Base-by-base conservation (phyloP, 2,113 vertebrate genomes). In the Nettapus auritus region DNA sequence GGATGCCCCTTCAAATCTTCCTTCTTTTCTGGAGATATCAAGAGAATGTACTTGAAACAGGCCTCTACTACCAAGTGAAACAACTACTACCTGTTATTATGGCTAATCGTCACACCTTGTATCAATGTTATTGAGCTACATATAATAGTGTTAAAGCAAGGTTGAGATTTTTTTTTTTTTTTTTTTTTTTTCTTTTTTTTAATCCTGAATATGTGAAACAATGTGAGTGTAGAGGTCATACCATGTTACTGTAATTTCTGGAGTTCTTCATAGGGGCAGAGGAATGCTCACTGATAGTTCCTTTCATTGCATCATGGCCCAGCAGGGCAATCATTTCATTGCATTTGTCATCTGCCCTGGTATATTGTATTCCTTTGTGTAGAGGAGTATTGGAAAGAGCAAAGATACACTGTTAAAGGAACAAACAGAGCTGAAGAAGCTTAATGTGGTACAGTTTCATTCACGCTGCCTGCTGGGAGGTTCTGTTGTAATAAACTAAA, bases 221-320 rank as follows among this genome's bases (percentile, higher is more conserved):
- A 55, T 34, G 21, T 18, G 8, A 68, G 19, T 48, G 20, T 31
- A 23, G 16, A n/a, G 7, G 8, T 75, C 23, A 18, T 34, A 34
- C 11, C 3, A 55, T 48, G 13, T 62, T 31, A 75, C 11, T 25
- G 34, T 62, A 2, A 48, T 53, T 60, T 91, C 38, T 56, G 11
- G 11, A 11, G 59, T 66, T 60, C 55, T 69, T 21, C 28, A 60
- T 15, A 78, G 13, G 16, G 2, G 2, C 6, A 4, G 15, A 63
- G 14, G 4, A 4, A 26, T 13, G 1, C 1, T 31, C 13, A 56
- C 9, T 31, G 18, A 11, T 8, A 63, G 13, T 13, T 4, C 2
- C 53, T 59, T 75, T 62, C 59, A 25, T 25, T 81, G 8, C 17
- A 28, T 23, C 8, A 6, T 6, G 1, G 6, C 4, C 5, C 17